Evolutionary conservation across 2,113 vertebrate genomes (phyloP), one percentile per base, ranked within the genome.

Genomic region (Stigmatopora nigra): DNA sequence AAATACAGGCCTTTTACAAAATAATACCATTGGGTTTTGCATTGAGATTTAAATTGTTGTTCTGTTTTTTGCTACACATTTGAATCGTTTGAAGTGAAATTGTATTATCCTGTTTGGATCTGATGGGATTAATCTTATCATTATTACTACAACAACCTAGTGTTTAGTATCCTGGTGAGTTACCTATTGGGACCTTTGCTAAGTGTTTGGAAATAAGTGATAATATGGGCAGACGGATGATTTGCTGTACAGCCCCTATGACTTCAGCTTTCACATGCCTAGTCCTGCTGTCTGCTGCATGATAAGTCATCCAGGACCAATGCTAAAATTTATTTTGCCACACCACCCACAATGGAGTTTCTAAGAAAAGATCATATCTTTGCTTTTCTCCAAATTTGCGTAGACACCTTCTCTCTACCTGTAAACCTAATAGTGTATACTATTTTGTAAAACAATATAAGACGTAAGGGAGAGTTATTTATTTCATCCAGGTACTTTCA

Each of bases 241-340:
- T 67, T 72, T 63, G 65, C 73, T 86, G 68, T 70, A 36, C 69
- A 74, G 47, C 86, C 86, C 82, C 55, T 67, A 89, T 82, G 75
- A 81, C 79, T 72, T 84, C 82, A 14, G 68, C 64, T 69, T 76
- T 72, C 73, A 44, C 86, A 86, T 68, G 84, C 78, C 81, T 77
- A 11, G 78, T 87, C 86, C 78, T 87, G 83, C 82, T 75, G 65
- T 51, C 67, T 71, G 68, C 70, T 67, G 17, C 73, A 71, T 65
- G 75, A 79, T 81, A 77, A 84, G 80, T 79, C 82, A 73, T 67
- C 78, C 79, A 68, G 71, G 60, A 52, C 71, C 51, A 60, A 61
- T 75, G 71, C 65, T 41, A 41, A 66, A 82, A 81, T 73, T 68
- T 73, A 72, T 67, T 77, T 68, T 41, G 51, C 65, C 68, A 57